Conservation (phyloP, 2,797 vertebrate genomes). For the Hoplostethus mediterraneus region DNA sequence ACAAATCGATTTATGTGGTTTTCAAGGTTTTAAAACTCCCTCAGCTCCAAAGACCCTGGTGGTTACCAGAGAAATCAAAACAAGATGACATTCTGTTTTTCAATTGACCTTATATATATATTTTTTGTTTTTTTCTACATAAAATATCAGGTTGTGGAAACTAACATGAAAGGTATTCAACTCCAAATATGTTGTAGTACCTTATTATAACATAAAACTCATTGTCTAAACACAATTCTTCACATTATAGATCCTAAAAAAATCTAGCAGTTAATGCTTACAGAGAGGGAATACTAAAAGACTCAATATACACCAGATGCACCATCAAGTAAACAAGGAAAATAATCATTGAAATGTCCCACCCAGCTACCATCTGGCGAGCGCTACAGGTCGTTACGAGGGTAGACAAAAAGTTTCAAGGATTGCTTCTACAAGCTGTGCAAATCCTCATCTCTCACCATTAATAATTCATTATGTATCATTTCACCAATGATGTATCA, state of each 20-base stretch:
- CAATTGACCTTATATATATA: too few relatives aligned
- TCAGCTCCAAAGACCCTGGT: too few relatives aligned
- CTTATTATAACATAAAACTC: slow-evolving; percentile 59
- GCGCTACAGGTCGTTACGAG: slow-evolving; percentile 68
- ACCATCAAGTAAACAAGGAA: slow-evolving; percentile 65
- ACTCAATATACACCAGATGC: slow-evolving; percentile 71
- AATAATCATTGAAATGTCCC: slow-evolving; percentile 67
- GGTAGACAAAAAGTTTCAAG: slow-evolving; percentile 62
- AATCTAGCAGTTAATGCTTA: slow-evolving; percentile 34
- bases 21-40: too few relatives aligned
- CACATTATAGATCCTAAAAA: slow-evolving; percentile 38
- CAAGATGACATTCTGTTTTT: too few relatives aligned
- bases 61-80: too few relatives aligned
- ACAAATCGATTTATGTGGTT: too few relatives aligned
- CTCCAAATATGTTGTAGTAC: slow-evolving; percentile 16
- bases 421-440: slow-evolving; percentile 20
- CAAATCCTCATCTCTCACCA: slow-evolving; percentile 43
- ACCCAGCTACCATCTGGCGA: slow-evolving; percentile 68
- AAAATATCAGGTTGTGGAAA: neutral
- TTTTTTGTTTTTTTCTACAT: too few relatives aligned
- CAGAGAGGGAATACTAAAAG: slow-evolving; percentile 54
- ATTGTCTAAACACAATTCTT: slow-evolving; percentile 54
- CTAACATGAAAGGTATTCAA: slow-evolving; percentile 7
- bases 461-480: slow-evolving; percentile 29
- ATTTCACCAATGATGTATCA: slow-evolving; percentile 23